These are phyloP conservation scores for Penaeus chinensis DNA, from an alignment of 1,140 invertebrate species.

Conservation along the genomic window DNA sequence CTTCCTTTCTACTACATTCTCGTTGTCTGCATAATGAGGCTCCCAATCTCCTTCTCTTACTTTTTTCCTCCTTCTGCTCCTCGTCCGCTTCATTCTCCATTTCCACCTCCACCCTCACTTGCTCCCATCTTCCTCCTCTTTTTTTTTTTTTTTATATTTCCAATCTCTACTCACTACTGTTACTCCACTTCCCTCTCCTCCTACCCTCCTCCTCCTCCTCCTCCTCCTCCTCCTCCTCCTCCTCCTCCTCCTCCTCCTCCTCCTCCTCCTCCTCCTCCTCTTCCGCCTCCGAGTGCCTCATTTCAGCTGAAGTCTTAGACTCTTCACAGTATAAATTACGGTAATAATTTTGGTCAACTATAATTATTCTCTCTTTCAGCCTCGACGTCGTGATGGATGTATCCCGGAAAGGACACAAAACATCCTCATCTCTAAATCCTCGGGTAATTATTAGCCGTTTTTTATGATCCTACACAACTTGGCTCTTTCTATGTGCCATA, in stretches of 20 bases:
- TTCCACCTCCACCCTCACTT: too few relatives aligned
- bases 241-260: not conserved
- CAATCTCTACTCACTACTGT: not conserved
- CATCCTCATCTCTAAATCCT: constrained; percentile 7
- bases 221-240: not conserved
- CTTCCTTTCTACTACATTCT: not conserved
- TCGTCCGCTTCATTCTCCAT: not conserved
- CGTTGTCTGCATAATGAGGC: not conserved
- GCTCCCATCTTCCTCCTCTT: not conserved
- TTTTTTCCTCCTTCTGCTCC: not conserved
- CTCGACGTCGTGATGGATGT: constrained; percentile 6
- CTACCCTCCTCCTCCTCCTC: constrained; percentile 15
- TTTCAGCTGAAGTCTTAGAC: not conserved
- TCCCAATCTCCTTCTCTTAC: not conserved
- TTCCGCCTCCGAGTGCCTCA: not conserved
- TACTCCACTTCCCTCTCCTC: not conserved
- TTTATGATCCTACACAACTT: too few relatives aligned
- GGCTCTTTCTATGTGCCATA: too few relatives aligned
- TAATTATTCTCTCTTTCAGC: constrained; percentile 18
- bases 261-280: not conserved
- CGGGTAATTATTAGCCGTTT: not conserved
- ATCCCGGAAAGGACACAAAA: constrained; percentile 8
- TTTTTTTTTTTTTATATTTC: not conserved
- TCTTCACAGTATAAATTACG: constrained; percentile 9
- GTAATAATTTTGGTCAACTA: constrained; percentile 13